Evolutionary conservation across 2,888 invertebrate genomes (phyloP), one percentile per base, ranked within the genome.

Genomic region (Drosophila siamana): DNA sequence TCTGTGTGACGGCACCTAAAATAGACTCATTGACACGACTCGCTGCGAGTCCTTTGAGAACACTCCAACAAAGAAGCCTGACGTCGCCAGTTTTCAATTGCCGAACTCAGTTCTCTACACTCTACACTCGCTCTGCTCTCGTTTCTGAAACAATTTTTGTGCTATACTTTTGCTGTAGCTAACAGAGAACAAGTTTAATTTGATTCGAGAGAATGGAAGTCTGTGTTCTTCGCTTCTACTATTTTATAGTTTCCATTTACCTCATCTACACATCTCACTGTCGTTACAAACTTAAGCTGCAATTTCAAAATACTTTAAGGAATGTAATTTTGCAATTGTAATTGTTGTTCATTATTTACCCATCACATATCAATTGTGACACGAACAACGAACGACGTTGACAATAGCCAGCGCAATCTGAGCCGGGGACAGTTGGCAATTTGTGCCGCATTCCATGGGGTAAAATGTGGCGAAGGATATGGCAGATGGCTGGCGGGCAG

Each of bases 361-460:
- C 30, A 3, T 11, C 1, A n/a, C n/a, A n/a, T 33, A 33, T 33
- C 33, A 33, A 33, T 33, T 11, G n/a, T n/a, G n/a, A 4, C 5
- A 33, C 11, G 6, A 38, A 0, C 30, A 11, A 33, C 4, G 1
- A 4, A 26, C 5, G 26, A 5, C 36, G 28, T 43, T 41, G 33
- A 33, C 15, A 43, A 11, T 8, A 46, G 13, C 40, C 26, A 11
- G 15, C 44, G 33, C 28, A 40, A 55, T 26, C 24, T 47, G 47
- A 56, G 15, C 43, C 15, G 64, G 40, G 26, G 36, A 47, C 62
- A 66, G 56, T 69, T 73, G 68, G 61, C 51, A 62, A 69, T 65
- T 63, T 65, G 26, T 16, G 36, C 16, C 19, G 47, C 50, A 74
- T n/a, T n/a, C n/a, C n/a, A n/a, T n/a, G n/a, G n/a, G 68, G 61